These are phyloP conservation scores for Minunthozetes semirufus DNA, from an alignment of 2,888 invertebrate species.

Conservation along the genomic window DNA sequence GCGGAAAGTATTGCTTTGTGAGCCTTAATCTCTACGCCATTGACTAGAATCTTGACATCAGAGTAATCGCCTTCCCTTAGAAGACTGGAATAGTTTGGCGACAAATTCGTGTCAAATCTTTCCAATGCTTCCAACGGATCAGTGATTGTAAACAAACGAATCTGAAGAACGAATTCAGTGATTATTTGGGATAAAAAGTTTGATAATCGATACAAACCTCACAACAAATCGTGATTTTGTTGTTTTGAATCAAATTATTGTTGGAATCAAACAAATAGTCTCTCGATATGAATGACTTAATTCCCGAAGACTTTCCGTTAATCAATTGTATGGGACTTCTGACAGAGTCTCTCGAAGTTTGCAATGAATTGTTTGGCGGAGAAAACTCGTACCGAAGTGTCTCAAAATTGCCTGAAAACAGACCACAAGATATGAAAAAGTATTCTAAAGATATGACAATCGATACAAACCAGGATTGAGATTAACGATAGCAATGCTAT, in stretches of 20 bases:
- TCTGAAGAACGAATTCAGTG: not conserved
- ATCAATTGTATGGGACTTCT: not conserved
- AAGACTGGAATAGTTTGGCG: not conserved
- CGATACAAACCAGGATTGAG: not conserved
- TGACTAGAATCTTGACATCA: not conserved
- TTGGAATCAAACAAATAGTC: not conserved
- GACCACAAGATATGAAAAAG: not conserved
- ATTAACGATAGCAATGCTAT: not conserved
- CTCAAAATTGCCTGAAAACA: not conserved
- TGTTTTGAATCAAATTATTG: not conserved
- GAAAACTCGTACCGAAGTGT: slow-evolving; percentile 3
- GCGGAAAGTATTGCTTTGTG: not conserved
- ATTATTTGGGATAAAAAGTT: not conserved
- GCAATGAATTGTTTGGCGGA: not conserved
- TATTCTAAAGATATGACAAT: not conserved
- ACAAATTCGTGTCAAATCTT: slow-evolving; percentile 3
- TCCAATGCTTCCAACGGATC: slow-evolving; percentile 9
- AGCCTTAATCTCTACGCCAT: not conserved
- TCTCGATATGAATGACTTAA: slow-evolving; percentile 4
- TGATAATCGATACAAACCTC: not conserved
- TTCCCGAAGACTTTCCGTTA: slow-evolving; percentile 1
- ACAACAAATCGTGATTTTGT: not conserved
- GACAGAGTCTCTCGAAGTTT: not conserved
- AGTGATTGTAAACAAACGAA: not conserved
- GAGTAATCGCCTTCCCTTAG: not conserved